Base-by-base conservation (phyloP, 2,113 vertebrate genomes). In the Ptilonorhynchus violaceus region DNA sequence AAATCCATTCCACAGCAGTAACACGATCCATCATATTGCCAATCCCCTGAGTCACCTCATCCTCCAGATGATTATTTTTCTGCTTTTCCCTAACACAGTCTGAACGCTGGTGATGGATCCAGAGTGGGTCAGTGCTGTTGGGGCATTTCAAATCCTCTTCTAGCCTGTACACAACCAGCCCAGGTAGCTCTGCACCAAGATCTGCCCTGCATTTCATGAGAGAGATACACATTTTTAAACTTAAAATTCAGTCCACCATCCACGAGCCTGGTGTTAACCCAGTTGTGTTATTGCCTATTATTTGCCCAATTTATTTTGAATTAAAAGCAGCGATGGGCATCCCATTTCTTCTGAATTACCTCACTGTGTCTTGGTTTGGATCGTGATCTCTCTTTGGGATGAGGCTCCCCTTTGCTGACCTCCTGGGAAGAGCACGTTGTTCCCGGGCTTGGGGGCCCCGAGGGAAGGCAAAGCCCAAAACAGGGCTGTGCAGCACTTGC, bases 21-120 rank as follows among this genome's bases (percentile, higher is more conserved):
- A 95, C 64, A 42, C 8, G 68, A 96, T 92, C 86, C 86, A 63
- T 84, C 68, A 90, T 42, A 66, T 67, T 94, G 88, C 88, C 83
- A 93, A 6, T 86, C 72, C 88, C 91, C 79, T 86, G 86, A 96
- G 91, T 95, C 94, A 89, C 68, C 63, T 39, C 0, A 0, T 90
- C 59, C 85, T 83, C 83, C 33, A 5, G 46, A 77, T 63, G 39
- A 67, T 93, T 86, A 62, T 91, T 93, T 93, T 91, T 63, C 86
- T 89, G 50, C 33, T 85, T 92, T 90, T 85, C 59, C 62, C 70
- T 82, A 69, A 27, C 11, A 44, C 39, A 75, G 17, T 64, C 73
- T 41, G 35, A 92, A 33, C 0, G 3, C 49, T 33, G 66, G 35
- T 28, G 59, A 20, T 4, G 24, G 67, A 80, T 49, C 35, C 46